Conservation (phyloP, 1,140 invertebrate species). For the Zaprionus capensis region DNA sequence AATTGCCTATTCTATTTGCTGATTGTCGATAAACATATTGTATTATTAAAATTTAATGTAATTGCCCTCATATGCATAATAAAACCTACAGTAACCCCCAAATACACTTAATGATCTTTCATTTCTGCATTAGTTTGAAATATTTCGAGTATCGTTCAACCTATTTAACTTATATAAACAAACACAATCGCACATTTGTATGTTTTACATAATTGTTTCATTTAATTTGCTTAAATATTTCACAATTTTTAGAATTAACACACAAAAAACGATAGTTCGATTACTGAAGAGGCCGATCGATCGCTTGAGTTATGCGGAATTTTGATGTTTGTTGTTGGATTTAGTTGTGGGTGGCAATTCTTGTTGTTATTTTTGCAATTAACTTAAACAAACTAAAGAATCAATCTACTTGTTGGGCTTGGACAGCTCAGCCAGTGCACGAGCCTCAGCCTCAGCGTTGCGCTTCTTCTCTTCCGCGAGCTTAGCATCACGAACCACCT, state of each 20-base stretch:
- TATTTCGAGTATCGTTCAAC: neutral
- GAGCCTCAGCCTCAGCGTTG: conserved; percentile 83
- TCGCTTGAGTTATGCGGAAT: conserved; percentile 36
- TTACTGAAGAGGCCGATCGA: conserved; percentile 23
- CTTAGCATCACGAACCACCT: conserved; percentile 88
- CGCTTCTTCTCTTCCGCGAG: conserved; percentile 88
- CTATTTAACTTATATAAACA: neutral
- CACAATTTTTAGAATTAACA: conserved; percentile 46
- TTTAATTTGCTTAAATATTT: conserved; percentile 51
- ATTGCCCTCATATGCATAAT: neutral
- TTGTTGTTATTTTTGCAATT: conserved; percentile 22
- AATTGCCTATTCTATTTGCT: neutral
- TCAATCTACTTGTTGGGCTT: conserved; percentile 51
- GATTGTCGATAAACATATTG: neutral
- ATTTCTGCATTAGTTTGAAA: neutral
- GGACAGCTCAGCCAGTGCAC: conserved; percentile 73
- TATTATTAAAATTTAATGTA: neutral
- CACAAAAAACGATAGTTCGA: conserved; percentile 46
- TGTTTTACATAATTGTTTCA: conserved; percentile 58
- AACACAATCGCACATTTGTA: conserved; percentile 10
- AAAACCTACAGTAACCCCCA: neutral
- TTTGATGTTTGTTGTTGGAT: conserved; percentile 50
- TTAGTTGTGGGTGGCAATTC: conserved; percentile 10
- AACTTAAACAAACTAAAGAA: conserved; percentile 47
- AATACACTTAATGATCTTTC: neutral